These are phyloP conservation scores for Silurus aristotelis DNA, from an alignment of 2,797 vertebrate genomes.

Conservation along the genomic window DNA sequence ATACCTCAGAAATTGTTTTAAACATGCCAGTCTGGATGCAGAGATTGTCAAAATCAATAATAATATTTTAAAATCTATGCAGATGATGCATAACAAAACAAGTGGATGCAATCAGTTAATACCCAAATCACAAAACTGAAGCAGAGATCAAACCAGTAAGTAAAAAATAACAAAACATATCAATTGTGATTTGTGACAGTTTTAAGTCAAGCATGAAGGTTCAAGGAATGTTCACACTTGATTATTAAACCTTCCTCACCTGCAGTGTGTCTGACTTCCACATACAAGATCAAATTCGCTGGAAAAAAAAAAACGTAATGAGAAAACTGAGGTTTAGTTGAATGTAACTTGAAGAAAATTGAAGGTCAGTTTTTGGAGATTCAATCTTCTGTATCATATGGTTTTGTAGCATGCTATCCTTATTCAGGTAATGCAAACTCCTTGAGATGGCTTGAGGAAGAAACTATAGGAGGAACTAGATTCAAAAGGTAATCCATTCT, in stretches of 20 bases:
- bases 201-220: not conserved
- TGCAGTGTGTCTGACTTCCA: not conserved
- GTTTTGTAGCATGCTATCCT: not conserved
- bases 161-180: not conserved
- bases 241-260: not conserved
- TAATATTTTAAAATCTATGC: too few relatives aligned
- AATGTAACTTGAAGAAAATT: not conserved
- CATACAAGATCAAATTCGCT: not conserved
- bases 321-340: not conserved
- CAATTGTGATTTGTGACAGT: not conserved
- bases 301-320: not conserved
- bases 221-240: not conserved
- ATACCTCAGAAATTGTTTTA: too few relatives aligned
- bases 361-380: not conserved
- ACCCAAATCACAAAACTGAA: not conserved
- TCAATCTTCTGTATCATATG: not conserved
- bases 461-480: too few relatives aligned
- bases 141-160: not conserved
- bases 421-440: not conserved
- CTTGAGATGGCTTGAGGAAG: too few relatives aligned
- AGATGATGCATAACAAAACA: not conserved
- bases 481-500: too few relatives aligned
- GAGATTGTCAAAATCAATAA: too few relatives aligned
- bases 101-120: not conserved
- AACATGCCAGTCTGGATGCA: too few relatives aligned